Conservation (phyloP, 2,888 invertebrate species). For the Nephrotoma guestfalica region DNA sequence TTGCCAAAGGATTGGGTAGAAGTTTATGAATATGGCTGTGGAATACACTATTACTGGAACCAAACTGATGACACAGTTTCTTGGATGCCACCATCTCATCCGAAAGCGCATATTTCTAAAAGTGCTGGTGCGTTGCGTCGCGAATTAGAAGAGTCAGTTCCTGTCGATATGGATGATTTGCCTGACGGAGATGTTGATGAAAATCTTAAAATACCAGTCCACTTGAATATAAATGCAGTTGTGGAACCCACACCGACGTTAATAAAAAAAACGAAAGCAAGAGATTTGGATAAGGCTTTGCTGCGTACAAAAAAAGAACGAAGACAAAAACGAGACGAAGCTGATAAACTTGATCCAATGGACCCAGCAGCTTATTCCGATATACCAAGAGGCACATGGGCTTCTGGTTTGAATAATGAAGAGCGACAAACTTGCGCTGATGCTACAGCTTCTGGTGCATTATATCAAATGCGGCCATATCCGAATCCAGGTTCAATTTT, state of each 20-base stretch:
- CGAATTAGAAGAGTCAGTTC: conserved; percentile 38
- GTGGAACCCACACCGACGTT: background rate
- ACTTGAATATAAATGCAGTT: background rate
- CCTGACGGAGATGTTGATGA: background rate
- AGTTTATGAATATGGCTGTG: conserved; percentile 80
- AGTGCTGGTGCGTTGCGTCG: conserved; percentile 66
- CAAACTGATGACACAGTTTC: conserved; percentile 80
- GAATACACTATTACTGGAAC: conserved; percentile 93
- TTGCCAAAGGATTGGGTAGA: conserved; percentile 87
- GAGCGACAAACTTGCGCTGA: conserved; percentile 69
- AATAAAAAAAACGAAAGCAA: conserved; percentile 14
- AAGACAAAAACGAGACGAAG: conserved; percentile 26
- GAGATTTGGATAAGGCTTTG: conserved; percentile 14
- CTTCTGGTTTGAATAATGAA: conserved; percentile 36
- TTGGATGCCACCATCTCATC: conserved; percentile 90
- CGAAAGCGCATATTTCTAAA: conserved; percentile 61
- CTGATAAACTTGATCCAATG: conserved; percentile 66
- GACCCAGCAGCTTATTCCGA: conserved; percentile 91
- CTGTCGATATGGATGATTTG: background rate
- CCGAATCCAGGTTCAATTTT: conserved; percentile 90
- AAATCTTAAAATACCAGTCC: background rate
- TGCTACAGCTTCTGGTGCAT: conserved; percentile 73
- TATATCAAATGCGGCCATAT: conserved; percentile 88
- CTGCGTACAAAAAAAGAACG: conserved; percentile 12
- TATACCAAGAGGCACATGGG: conserved; percentile 68